These are phyloP conservation scores for Periparus ater DNA, from an alignment of 2,797 vertebrate genomes.

Conservation along the genomic window DNA sequence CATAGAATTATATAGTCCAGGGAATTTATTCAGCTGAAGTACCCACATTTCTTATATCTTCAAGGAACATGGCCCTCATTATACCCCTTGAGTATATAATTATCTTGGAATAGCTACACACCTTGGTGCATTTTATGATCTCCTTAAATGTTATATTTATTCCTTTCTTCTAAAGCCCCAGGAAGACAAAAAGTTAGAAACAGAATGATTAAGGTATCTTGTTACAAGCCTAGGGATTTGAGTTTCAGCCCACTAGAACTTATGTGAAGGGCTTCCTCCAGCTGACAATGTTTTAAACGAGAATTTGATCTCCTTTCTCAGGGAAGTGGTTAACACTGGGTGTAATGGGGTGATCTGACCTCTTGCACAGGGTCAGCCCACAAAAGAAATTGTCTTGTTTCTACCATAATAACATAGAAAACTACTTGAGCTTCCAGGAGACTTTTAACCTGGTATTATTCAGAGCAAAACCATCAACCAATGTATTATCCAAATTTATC, in stretches of 20 bases:
- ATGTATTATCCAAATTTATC: background rate
- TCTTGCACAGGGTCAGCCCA: background rate
- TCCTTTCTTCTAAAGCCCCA: slow-evolving; percentile 19
- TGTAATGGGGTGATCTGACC: background rate
- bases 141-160: slow-evolving; percentile 37
- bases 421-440: background rate
- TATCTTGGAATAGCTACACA: slow-evolving; percentile 38
- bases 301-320: background rate
- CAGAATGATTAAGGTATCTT: background rate
- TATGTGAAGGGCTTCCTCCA: background rate
- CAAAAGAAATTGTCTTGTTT: slow-evolving; percentile 2
- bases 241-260: background rate
- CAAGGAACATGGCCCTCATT: slow-evolving; percentile 23
- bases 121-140: slow-evolving; percentile 35
- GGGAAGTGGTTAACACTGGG: background rate
- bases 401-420: background rate
- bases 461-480: background rate
- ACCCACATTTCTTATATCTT: slow-evolving; percentile 28
- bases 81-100: slow-evolving; percentile 25
- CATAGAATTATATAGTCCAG: slow-evolving; percentile 21
- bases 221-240: background rate
- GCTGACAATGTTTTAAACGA: background rate
- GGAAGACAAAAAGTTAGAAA: background rate
- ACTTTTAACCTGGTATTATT: background rate
- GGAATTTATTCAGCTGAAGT: background rate